A percentile compares a stretch with the other conserved stretches of the same genome.
These are phyloP conservation scores for Idaea dimidiata DNA, from an alignment of 2,888 invertebrate genomes.

Conservation along the genomic window DNA sequence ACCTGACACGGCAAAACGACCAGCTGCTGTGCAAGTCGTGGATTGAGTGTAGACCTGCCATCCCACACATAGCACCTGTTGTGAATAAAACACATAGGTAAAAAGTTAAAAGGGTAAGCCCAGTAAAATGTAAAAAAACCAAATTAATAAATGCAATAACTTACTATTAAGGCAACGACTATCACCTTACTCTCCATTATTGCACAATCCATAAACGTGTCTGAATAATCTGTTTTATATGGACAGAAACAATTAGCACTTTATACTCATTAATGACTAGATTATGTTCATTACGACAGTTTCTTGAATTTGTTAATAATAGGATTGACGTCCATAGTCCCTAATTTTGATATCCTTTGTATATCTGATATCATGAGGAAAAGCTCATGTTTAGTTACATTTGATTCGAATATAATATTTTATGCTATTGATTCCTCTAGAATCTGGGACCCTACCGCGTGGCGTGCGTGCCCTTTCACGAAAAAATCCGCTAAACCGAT, in stretches of 20 bases:
- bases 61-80: conserved; percentile 35
- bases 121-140: not conserved
- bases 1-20: conserved; percentile 56
- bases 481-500: too few relatives aligned
- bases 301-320: not conserved
- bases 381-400: too few relatives aligned
- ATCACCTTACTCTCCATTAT: not conserved
- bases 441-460: too few relatives aligned
- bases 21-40: conserved; percentile 55
- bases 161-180: not conserved
- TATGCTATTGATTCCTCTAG: too few relatives aligned
- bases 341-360: not conserved
- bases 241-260: not conserved
- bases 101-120: not conserved
- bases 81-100: not conserved
- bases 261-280: not conserved
- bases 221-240: not conserved
- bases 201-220: not conserved
- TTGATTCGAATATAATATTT: too few relatives aligned
- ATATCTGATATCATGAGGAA: not conserved
- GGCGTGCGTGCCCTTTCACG: too few relatives aligned
- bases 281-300: not conserved
- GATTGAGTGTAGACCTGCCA: conserved; percentile 43
- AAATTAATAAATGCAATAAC: not conserved
- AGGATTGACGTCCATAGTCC: not conserved